Evolutionary conservation across 2,113 vertebrate species (phyloP).

Genomic region (Maccullochella peelii): DNA sequence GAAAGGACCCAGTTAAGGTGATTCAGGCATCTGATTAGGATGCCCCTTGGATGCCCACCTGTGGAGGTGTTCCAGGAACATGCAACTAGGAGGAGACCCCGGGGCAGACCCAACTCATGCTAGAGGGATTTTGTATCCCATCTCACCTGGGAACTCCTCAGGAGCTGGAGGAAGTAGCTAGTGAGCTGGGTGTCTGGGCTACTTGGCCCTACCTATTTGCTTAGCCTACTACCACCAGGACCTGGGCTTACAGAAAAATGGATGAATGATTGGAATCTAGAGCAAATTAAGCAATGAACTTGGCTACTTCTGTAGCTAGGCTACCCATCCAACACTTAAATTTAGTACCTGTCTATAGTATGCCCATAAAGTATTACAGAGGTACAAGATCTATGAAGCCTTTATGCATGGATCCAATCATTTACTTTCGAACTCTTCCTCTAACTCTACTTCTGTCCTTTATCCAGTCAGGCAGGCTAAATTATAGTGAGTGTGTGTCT

Average conservation of each 20-base stretch:
- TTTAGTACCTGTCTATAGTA: neutral
- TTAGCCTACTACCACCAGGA: neutral
- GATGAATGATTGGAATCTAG: neutral
- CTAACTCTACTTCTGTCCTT: neutral
- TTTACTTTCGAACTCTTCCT: neutral
- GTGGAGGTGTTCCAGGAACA: neutral
- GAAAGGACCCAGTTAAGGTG: neutral
- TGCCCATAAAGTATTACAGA: neutral
- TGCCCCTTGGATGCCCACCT: neutral
- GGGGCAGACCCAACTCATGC: no score
- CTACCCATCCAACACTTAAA: neutral
- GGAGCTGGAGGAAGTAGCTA: neutral
- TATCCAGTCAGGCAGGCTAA: conserved; percentile 9
- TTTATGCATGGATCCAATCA: neutral
- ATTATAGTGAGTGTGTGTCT: conserved; percentile 18
- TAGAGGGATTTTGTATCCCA: neutral
- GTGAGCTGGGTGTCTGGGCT: neutral
- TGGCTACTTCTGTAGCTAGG: no score
- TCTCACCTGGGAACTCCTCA: neutral
- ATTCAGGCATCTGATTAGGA: neutral
- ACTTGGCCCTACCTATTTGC: neutral
- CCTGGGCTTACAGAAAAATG: no score
- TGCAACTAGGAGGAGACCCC: no score
- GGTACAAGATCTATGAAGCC: neutral
- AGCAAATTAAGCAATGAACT: neutral